phyloP scores from a whole-genome alignment of 2,888 invertebrate species.

The Andrena camellia region DNA sequence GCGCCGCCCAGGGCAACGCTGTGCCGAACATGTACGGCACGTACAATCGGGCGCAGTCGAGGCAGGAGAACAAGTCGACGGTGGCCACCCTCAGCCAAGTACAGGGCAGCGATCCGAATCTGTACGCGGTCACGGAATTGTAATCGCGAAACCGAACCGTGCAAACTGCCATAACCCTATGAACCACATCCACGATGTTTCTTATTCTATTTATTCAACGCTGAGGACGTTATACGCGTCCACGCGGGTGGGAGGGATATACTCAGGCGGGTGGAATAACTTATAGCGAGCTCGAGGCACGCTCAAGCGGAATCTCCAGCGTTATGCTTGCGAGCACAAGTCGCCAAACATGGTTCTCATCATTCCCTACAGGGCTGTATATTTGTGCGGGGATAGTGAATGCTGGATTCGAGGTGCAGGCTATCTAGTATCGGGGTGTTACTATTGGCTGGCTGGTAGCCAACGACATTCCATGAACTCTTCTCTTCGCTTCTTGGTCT shows the following conservation, averaged over 20 bases:
- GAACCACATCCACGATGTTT: background rate
- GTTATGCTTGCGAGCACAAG: no score
- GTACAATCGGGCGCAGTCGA: slow-evolving; percentile 81
- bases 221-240: background rate
- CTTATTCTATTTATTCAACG: background rate
- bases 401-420: no score
- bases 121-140: slow-evolving; percentile 91
- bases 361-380: no score
- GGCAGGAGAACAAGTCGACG: slow-evolving; percentile 80
- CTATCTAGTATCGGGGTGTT: no score
- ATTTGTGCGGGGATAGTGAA: no score
- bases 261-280: no score
- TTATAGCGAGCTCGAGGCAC: no score
- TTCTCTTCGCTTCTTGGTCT: no score
- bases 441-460: no score
- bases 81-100: slow-evolving; percentile 83
- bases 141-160: slow-evolving; percentile 47
- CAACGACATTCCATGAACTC: no score
- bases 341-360: no score
- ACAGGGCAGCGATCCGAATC: slow-evolving; percentile 85
- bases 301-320: no score
- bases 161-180: slow-evolving; percentile 29
- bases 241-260: background rate
- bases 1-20: slow-evolving; percentile 75
- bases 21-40: slow-evolving; percentile 85